Conservation (phyloP, 2,888 invertebrate genomes). For the Nomada fucata region DNA sequence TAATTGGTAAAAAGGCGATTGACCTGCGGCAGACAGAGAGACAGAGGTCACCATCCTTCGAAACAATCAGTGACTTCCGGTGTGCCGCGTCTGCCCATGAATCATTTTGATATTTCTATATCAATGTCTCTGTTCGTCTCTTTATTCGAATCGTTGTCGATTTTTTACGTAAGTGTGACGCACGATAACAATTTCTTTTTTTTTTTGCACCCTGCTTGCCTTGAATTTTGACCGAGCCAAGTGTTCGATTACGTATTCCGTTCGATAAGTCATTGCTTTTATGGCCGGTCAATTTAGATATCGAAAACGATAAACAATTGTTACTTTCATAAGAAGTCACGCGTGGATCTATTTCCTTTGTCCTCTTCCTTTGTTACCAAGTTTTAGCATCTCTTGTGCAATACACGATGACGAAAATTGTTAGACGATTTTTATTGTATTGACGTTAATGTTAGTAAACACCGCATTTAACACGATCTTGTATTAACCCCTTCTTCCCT, state of each 20-base stretch:
- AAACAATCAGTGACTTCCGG: slow-evolving; percentile 82
- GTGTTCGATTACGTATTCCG: background rate
- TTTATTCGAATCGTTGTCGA: slow-evolving; percentile 50
- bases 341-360: too few relatives aligned
- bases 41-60: slow-evolving; percentile 81
- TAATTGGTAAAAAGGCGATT: slow-evolving; percentile 80
- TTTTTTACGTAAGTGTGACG: slow-evolving; percentile 47
- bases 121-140: slow-evolving; percentile 66
- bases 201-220: background rate
- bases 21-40: slow-evolving; percentile 75
- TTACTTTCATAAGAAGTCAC: too few relatives aligned
- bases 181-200: background rate
- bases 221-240: background rate
- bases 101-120: slow-evolving; percentile 81
- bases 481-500: too few relatives aligned
- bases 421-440: too few relatives aligned
- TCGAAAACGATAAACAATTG: too few relatives aligned
- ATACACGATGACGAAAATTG: too few relatives aligned
- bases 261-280: background rate
- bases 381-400: too few relatives aligned
- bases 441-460: too few relatives aligned
- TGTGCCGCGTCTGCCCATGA: slow-evolving; percentile 77
- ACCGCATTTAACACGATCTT: too few relatives aligned
- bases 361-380: too few relatives aligned
- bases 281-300: background rate